Percentiles rank a stretch among this genome's conserved stretches.
phyloP scores from a whole-genome alignment of 2,113 vertebrate genomes.

The Nothobranchius furzeri region DNA sequence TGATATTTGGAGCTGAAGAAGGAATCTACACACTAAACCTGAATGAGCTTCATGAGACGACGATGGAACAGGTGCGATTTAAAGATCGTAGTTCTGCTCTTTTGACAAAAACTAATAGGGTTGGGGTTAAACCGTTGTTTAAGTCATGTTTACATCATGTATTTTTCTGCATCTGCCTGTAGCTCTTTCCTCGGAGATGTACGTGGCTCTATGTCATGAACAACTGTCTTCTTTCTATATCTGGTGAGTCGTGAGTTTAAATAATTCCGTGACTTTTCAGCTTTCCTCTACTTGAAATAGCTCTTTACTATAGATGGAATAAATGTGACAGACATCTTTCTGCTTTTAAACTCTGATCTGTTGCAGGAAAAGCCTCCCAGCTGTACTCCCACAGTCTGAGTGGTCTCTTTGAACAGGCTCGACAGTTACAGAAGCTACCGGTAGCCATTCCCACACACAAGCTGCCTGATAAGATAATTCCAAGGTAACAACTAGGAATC shows the following conservation, averaged over 20 bases:
- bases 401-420: slow-evolving; percentile 94
- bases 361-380: slow-evolving; percentile 95
- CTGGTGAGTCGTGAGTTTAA: slow-evolving; percentile 81
- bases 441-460: slow-evolving; percentile 97
- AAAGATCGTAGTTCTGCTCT: not conserved
- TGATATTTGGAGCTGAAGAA: slow-evolving; percentile 98
- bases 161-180: slow-evolving; percentile 6
- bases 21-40: slow-evolving; percentile 98
- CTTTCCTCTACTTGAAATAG: too few relatives aligned
- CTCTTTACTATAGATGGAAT: not conserved
- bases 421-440: slow-evolving; percentile 96
- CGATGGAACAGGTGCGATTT: slow-evolving; percentile 92
- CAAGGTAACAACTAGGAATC: slow-evolving; percentile 76
- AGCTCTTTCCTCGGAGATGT: slow-evolving; percentile 96
- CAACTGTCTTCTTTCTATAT: slow-evolving; percentile 95
- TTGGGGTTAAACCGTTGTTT: not conserved
- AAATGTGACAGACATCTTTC: too few relatives aligned
- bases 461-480: slow-evolving; percentile 96
- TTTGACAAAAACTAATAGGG: not conserved
- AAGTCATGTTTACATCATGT: too few relatives aligned
- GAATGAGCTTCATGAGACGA: slow-evolving; percentile 97
- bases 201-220: slow-evolving; percentile 99
- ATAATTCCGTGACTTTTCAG: not conserved
- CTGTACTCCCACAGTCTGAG: slow-evolving; percentile 96
- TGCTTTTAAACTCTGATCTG: not conserved